Percentiles rank a stretch among this genome's conserved stretches.
phyloP scores from a whole-genome alignment of 1,140 invertebrate species.

The Adelges cooleyi region DNA sequence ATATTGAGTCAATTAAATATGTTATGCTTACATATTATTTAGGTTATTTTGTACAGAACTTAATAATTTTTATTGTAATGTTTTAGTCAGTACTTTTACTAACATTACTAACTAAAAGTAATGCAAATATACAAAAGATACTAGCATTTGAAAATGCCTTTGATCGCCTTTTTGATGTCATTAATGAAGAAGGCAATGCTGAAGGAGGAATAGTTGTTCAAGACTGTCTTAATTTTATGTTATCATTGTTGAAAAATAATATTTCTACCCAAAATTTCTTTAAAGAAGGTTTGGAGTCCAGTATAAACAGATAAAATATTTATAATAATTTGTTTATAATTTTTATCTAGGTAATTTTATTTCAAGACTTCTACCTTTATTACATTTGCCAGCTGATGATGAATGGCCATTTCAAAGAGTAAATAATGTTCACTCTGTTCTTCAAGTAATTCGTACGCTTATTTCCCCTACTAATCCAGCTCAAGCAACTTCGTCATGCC shows the following conservation, averaged over 20 bases:
- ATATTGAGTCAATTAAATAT: neutral
- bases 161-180: conserved; percentile 87
- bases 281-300: conserved; percentile 63
- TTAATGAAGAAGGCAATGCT: conserved; percentile 78
- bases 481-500: conserved; percentile 66
- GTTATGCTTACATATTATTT: neutral
- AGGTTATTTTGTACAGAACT: neutral
- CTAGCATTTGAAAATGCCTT: conserved; percentile 99
- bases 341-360: conserved; percentile 62
- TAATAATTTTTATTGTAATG: conserved; percentile 22
- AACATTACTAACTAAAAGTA: conserved; percentile 84
- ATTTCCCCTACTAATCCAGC: conserved; percentile 80
- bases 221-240: conserved; percentile 89
- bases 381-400: conserved; percentile 55
- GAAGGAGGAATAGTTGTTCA: conserved; percentile 97
- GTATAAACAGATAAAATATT: conserved; percentile 6
- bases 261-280: conserved; percentile 98
- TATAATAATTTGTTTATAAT: neutral
- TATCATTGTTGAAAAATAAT: conserved; percentile 91
- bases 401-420: conserved; percentile 92
- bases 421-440: conserved; percentile 81
- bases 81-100: conserved; percentile 71
- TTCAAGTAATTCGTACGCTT: conserved; percentile 75
- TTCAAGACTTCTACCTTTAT: conserved; percentile 77
- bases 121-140: conserved; percentile 98